Base-by-base conservation (phyloP, 1,140 invertebrate genomes). In the fruit fly (Drosophila melanogaster) region DNA sequence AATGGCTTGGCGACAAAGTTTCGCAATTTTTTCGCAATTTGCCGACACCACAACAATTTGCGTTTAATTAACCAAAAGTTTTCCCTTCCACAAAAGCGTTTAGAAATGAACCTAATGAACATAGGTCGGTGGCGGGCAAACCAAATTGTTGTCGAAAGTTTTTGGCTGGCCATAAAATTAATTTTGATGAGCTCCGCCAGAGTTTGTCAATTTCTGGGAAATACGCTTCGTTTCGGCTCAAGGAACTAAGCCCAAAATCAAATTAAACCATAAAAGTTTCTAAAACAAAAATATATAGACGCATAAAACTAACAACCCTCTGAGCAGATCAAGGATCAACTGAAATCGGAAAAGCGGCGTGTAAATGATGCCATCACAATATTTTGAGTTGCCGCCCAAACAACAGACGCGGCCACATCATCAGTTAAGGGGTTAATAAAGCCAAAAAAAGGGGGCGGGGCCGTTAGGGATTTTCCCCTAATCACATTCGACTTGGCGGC, bases 331-430 rank as follows among this genome's bases (percentile, higher is more conserved):
- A 58, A 26, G 66, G 81, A 76, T 87, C 69, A 90, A 84, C 77
- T 74, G 53, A 70, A 90, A 90, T 80, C 87, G 71, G 69, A 77
- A 86, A 84, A 84, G 79, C 77, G 71, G 87, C 87, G 87, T 90
- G 87, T 90, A 90, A 90, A 90, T 90, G 61, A 90, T 76, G 87
- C 81, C 87, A 90, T 90, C 87, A 90, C 59, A 90, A 90, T 90
- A 87, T 90, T 90, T 77, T 84, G 87, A 90, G 81, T 77, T 30
- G 57, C 40, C 15, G 10, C 80, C 60, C 75, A 70, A 77, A 69
- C 47, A 35, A 37, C 46, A 59, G 60, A 59, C 62, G 60, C 35
- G 44, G 40, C 47, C 69, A 78, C 80, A 83, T 81, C 78, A 87
- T 77, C 79, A 60, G 77, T 60, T 77, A 89, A 89, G 84, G 84